Conservation (phyloP, 2,797 vertebrate species). For the Apogon hyalosoma region DNA sequence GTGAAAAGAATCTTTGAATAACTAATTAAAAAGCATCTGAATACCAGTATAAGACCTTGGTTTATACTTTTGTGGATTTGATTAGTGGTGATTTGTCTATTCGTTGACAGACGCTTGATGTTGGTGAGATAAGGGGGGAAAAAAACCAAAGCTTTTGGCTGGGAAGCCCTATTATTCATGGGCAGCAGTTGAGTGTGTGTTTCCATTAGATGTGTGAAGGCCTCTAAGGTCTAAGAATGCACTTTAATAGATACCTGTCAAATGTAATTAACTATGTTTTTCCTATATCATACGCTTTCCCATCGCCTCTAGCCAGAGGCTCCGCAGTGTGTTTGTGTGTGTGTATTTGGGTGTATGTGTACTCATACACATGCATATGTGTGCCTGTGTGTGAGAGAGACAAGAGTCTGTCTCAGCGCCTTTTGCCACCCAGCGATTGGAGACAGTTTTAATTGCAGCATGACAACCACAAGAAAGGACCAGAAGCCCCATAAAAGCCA, state of each 20-base stretch:
- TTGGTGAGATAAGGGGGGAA: slow-evolving; percentile 65
- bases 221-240: slow-evolving; percentile 87
- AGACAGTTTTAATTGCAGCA: slow-evolving; percentile 96
- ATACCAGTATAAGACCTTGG: slow-evolving; percentile 68
- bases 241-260: slow-evolving; percentile 96
- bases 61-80: slow-evolving; percentile 78
- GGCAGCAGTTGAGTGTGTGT: slow-evolving; percentile 83
- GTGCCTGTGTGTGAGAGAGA: slow-evolving; percentile 77
- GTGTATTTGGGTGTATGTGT: slow-evolving; percentile 42
- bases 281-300: slow-evolving; percentile 92
- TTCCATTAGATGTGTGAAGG: slow-evolving; percentile 86
- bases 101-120: slow-evolving; percentile 78
- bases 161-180: slow-evolving; percentile 78
- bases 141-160: slow-evolving; percentile 72
- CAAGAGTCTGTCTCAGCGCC: slow-evolving; percentile 90
- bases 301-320: slow-evolving; percentile 93
- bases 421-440: slow-evolving; percentile 94
- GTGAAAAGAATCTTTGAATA: slow-evolving; percentile 78
- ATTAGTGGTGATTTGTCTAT: slow-evolving; percentile 81
- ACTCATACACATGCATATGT: slow-evolving; percentile 72
- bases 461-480: slow-evolving; percentile 97
- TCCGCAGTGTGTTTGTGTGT: slow-evolving; percentile 80
- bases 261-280: slow-evolving; percentile 98
- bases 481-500: slow-evolving; percentile 95
- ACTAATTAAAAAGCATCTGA: slow-evolving; percentile 78